Evolutionary conservation across 2,888 invertebrate species (phyloP), one percentile per base, ranked within the genome.

Genomic region (Timandra comae): DNA sequence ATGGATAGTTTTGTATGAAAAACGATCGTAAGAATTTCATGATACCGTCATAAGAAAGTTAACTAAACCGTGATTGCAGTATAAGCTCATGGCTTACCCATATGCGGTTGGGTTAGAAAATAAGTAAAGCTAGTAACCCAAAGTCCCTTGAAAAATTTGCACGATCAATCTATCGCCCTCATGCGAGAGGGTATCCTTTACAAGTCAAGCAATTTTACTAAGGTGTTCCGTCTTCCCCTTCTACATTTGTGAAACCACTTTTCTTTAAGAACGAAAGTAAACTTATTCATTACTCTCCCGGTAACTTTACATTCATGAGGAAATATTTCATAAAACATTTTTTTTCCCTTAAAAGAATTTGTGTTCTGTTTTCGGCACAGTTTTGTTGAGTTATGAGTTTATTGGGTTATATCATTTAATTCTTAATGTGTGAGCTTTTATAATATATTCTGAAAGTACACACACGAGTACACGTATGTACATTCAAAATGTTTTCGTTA

Each of bases 201-300:
- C 50, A 63, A 71, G 71, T 67, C 62, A 62, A 63, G 61, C 57
- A 56, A 63, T 65, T 65, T 56, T 35, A 49, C 50, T 27, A 47
- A 57, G 57, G 55, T 62, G 55, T 63, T 70, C 52, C 43, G 55
- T 66, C 60, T 64, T 58, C 49, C 50, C 40, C 24, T 35, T 28
- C 37, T 34, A 41, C 48, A 51, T 52, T 53, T 52, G 45, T 27
- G 30, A 38, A 54, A 49, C 52, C 50, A 58, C 58, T 64, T 60
- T 54, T 56, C 53, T 48, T 44, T 44, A 49, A 62, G 52, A 52
- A 43, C 44, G 41, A 41, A 47, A 47, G 58, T 54, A 61, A 63
- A 62, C 55, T 63, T 59, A 48, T 55, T 52, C 63, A 64, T 61
- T 55, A 63, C 49, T 61, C 54, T 50, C 41, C 44, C 38, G 36